A percentile compares a stretch with the other conserved stretches of the same genome.
These are phyloP conservation scores for Ephydatia muelleri DNA, from an alignment of 37 sponge, comb jelly and placozoan species.

Conservation along the genomic window DNA sequence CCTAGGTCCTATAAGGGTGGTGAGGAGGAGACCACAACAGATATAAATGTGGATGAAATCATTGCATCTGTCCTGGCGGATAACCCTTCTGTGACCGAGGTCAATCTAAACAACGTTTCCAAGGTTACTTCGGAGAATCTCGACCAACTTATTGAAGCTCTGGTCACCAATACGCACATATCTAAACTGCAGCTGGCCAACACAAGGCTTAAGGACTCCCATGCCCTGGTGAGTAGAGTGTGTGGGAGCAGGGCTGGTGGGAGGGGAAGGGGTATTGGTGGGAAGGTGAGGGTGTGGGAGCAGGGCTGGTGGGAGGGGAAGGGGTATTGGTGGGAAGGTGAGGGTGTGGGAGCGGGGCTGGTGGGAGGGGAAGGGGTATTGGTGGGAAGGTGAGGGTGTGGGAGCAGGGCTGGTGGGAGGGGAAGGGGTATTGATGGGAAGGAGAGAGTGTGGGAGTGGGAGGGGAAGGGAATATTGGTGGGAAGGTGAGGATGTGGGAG, in stretches of 20 bases:
- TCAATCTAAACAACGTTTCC: slow-evolving; percentile 65
- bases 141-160: slow-evolving; percentile 53
- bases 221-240: slow-evolving; percentile 43
- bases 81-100: slow-evolving; percentile 49
- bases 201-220: slow-evolving; percentile 38
- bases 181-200: slow-evolving; percentile 45
- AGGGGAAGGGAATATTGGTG: background rate
- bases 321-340: background rate
- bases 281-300: background rate
- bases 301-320: background rate
- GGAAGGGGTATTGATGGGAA: background rate
- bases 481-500: too few species aligned
- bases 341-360: too few species aligned
- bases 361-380: too few species aligned
- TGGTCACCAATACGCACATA: slow-evolving; percentile 47
- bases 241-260: too few species aligned
- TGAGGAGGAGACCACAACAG: slow-evolving; percentile 22
- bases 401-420: background rate
- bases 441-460: slow-evolving; percentile 5
- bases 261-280: background rate
- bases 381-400: background rate
- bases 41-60: slow-evolving; percentile 42
- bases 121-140: slow-evolving; percentile 33
- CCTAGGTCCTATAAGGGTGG: background rate
- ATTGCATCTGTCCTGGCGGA: slow-evolving; percentile 39